A percentile compares a stretch with the other conserved stretches of the same genome.
Evolutionary conservation across 2,888 invertebrate genomes (phyloP).

Genomic region (Campopleginae sp.): DNA sequence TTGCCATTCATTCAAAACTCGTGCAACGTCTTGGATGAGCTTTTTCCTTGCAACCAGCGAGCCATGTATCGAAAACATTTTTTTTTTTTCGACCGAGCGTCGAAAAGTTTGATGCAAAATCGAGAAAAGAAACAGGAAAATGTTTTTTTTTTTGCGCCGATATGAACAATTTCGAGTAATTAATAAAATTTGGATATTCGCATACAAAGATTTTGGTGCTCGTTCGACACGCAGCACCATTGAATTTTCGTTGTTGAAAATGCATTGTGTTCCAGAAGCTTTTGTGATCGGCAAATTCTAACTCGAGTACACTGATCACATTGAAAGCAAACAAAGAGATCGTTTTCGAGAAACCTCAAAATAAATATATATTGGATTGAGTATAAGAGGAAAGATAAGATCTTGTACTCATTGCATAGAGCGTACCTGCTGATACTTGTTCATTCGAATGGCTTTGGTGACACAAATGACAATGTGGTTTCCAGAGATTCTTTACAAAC

Average conservation of each 20-base stretch:
- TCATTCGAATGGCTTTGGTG: constrained; percentile 16
- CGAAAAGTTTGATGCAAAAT: neutral
- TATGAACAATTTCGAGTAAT: neutral
- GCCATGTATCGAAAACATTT: neutral
- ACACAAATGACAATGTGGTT: constrained; percentile 57
- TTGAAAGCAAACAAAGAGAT: constrained; percentile 36
- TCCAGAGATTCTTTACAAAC: constrained; percentile 58
- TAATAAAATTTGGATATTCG: neutral
- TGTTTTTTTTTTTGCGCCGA: neutral
- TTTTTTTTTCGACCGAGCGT: neutral
- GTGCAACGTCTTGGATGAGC: neutral
- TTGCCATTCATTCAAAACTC: neutral
- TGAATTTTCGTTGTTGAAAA: neutral
- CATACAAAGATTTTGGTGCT: neutral
- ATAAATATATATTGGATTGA: constrained; percentile 11
- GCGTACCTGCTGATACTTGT: constrained; percentile 26
- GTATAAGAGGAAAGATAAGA: constrained; percentile 25
- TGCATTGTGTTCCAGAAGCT: neutral
- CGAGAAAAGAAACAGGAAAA: neutral
- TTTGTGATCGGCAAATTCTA: neutral
- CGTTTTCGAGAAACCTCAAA: constrained; percentile 4
- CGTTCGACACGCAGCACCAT: neutral
- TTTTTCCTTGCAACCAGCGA: neutral
- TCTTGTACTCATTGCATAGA: constrained; percentile 21
- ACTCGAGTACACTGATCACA: constrained; percentile 46